A percentile compares a stretch with the other conserved stretches of the same genome.
These are phyloP conservation scores for Greenwoodochromis staneri DNA, from an alignment of 2,113 vertebrate genomes.

Conservation along the genomic window DNA sequence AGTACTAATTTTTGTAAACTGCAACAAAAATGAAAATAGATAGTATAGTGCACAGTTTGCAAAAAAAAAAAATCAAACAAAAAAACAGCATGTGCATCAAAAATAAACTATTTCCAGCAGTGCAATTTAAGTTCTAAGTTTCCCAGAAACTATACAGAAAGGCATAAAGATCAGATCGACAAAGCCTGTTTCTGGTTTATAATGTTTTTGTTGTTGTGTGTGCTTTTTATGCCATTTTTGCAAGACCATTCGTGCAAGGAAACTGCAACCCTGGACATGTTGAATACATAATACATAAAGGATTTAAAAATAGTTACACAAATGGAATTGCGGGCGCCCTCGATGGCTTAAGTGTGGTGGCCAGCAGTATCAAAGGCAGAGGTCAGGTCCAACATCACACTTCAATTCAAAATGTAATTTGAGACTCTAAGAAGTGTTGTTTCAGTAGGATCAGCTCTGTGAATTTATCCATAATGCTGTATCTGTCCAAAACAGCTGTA, in stretches of 20 bases:
- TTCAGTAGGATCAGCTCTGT: not conserved
- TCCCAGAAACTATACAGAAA: not conserved
- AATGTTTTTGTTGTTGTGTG: not conserved
- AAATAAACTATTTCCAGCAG: not conserved
- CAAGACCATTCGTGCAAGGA: not conserved
- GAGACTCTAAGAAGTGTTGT: not conserved
- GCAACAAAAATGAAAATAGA: not conserved
- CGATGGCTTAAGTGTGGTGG: not conserved
- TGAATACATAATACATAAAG: not conserved
- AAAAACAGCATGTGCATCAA: not conserved
- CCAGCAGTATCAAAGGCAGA: not conserved
- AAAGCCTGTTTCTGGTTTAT: not conserved
- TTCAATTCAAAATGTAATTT: not conserved
- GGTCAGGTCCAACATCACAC: not conserved
- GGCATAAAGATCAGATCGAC: not conserved
- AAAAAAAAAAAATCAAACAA: not conserved
- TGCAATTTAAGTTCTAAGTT: not conserved
- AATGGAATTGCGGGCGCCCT: rapidly evolving
- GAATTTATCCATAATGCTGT: not conserved
- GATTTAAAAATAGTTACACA: not conserved
- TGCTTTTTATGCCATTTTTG: not conserved
- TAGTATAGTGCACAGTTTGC: not conserved
- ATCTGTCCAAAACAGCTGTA: not conserved
- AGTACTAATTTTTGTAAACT: not conserved
- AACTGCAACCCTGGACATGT: not conserved